These are phyloP conservation scores for Gallinago stenura DNA, from an alignment of 2,797 vertebrate genomes.

Conservation along the genomic window DNA sequence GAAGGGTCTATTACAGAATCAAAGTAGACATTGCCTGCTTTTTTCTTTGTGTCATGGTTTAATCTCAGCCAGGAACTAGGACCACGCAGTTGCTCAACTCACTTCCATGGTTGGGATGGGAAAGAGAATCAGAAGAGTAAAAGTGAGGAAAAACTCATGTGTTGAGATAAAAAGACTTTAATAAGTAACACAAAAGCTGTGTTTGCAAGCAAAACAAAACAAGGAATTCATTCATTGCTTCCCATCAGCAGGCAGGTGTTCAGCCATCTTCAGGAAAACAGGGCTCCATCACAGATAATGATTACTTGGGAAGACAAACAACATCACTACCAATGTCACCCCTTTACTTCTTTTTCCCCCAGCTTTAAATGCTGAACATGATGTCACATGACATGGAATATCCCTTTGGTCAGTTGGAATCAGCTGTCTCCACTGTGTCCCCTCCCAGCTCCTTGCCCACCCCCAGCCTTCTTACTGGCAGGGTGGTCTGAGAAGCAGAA, in stretches of 20 bases:
- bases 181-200: not conserved
- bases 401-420: not conserved
- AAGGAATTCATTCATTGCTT: not conserved
- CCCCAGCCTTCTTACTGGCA: no score
- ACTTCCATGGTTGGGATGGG: not conserved
- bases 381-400: not conserved
- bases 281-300: not conserved
- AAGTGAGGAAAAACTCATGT: not conserved
- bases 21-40: not conserved
- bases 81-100: not conserved
- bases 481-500: not conserved
- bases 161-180: not conserved
- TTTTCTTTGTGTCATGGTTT: not conserved
- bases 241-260: not conserved
- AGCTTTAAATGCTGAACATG: not conserved
- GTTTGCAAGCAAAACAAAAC: not conserved
- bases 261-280: not conserved
- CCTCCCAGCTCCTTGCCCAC: not conserved
- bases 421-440: not conserved
- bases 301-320: not conserved
- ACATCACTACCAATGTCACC: not conserved
- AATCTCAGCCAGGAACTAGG: not conserved
- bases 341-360: not conserved
- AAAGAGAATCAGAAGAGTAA: not conserved
- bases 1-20: not conserved